Base-by-base conservation (phyloP, 2,113 vertebrate species). In the Aspiorhynchus laticeps region DNA sequence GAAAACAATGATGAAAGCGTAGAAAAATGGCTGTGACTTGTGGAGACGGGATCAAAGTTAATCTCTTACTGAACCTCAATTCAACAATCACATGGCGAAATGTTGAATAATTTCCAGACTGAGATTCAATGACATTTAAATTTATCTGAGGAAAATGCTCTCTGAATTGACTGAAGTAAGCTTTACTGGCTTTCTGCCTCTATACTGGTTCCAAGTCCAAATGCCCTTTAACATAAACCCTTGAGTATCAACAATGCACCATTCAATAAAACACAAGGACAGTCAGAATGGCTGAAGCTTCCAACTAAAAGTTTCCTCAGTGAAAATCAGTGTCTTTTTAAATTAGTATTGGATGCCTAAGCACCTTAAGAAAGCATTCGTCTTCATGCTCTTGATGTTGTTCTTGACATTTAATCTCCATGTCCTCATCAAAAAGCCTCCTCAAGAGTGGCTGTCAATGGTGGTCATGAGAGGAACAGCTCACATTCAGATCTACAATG, bases 51-150 rank as follows among this genome's bases (percentile, higher is more conserved):
- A 46, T 77, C 26, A 28, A 28, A 53, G 75, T 78, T 9, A 43
- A 81, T 31, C 46, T 79, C 48, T 56, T 33, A 51, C 28, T 73
- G 33, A 21, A 75, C 21, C 73, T 26, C 38, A 75, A 43, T 24
- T 78, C 26, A 78, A 78, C 28, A 33, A 33, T 51, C 3, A 53
- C 14, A 53, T 77, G 15, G 28, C 2, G 5, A 21, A 59, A 63
- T 63, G 12, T 24, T 65, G 46, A 65, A 67, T 15, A 31, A 67
- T 11, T 56, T 56, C 51, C 48, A 38, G 21, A 81, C 59, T 26
- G 56, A 43, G 79, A 80, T 24, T 61, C 21, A 28, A 28, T 82
- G 80, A 82, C 80, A 82, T 82, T 82, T 82, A 82, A 38, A 82
- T 65, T 65, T 17, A 81, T 65, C 80, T 28, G n/a, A 28, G 41